A percentile compares a stretch with the other conserved stretches of the same genome.
These are phyloP conservation scores for Melanostoma mellinum DNA, from an alignment of 2,888 invertebrate genomes.

Conservation along the genomic window DNA sequence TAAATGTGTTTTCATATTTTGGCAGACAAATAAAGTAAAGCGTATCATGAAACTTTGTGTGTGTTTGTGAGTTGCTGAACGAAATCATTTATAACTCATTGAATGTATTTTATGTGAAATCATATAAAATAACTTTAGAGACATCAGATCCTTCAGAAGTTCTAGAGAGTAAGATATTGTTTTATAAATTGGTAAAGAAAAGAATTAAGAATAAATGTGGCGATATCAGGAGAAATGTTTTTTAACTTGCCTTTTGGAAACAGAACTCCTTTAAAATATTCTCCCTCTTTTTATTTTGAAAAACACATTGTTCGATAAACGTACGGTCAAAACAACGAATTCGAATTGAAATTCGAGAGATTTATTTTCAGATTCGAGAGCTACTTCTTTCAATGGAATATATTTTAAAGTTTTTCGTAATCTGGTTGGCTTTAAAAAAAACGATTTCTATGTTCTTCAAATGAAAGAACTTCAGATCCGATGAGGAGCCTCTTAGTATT, in stretches of 20 bases:
- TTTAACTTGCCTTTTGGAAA: background rate
- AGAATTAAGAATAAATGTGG: conserved; percentile 38
- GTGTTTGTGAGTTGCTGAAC: conserved; percentile 22
- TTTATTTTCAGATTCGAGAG: too few species aligned
- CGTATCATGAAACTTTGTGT: conserved; percentile 51
- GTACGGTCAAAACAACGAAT: too few species aligned
- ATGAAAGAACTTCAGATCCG: too few species aligned
- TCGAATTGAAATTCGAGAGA: too few species aligned
- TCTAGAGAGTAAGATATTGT: conserved; percentile 28
- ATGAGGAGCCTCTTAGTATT: too few species aligned
- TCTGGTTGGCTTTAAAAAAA: too few species aligned
- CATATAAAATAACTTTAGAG: conserved; percentile 4
- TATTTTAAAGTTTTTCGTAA: too few species aligned
- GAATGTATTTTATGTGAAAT: conserved; percentile 29
- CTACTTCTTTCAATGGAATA: too few species aligned
- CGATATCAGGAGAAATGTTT: conserved; percentile 30
- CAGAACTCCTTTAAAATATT: too few species aligned
- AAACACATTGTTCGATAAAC: too few species aligned
- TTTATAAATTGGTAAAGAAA: conserved; percentile 32
- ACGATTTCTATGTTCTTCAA: too few species aligned
- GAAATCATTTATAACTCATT: background rate
- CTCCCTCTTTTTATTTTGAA: too few species aligned
- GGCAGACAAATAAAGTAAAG: conserved; percentile 60
- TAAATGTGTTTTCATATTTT: conserved; percentile 67
- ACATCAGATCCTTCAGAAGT: conserved; percentile 11